Evolutionary conservation across 2,888 invertebrate species (phyloP).

Genomic region (Zele albiditarsus): DNA sequence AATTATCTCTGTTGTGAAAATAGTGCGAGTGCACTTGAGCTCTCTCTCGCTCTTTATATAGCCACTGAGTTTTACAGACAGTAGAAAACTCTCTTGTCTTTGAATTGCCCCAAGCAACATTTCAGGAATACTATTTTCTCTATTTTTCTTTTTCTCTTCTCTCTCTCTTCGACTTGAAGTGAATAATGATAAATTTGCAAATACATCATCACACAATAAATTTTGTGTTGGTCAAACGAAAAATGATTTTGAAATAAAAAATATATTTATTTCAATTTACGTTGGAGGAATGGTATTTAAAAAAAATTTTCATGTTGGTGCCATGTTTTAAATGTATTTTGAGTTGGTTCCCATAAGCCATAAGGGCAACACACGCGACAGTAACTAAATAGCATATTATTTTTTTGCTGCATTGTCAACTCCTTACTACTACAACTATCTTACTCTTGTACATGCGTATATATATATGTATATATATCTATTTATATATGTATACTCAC

Average conservation of each 20-base stretch:
- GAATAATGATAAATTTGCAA: too few species aligned
- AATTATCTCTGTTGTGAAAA: not conserved
- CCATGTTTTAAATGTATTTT: slow-evolving; percentile 13
- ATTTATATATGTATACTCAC: slow-evolving; percentile 11
- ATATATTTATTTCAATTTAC: not conserved
- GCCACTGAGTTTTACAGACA: slow-evolving; percentile 16
- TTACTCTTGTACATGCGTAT: not conserved
- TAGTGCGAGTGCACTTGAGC: not conserved
- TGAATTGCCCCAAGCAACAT: too few species aligned
- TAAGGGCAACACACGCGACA: slow-evolving; percentile 15
- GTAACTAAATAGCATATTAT: slow-evolving; percentile 45
- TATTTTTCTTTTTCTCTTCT: slow-evolving; percentile 6
- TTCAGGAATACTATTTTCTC: not conserved
- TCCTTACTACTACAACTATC: not conserved
- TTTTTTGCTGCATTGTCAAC: not conserved
- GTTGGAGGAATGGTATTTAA: not conserved
- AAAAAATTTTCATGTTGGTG: slow-evolving; percentile 18
- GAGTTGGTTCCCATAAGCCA: not conserved
- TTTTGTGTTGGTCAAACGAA: too few species aligned
- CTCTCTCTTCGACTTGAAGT: not conserved
- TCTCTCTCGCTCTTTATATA: slow-evolving; percentile 9
- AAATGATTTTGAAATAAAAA: not conserved
- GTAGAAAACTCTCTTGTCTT: slow-evolving; percentile 1
- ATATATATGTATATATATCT: not conserved
- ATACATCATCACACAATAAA: too few species aligned